These are phyloP conservation scores for Lutraria lutraria DNA, from an alignment of 2,888 invertebrate species.

Conservation along the genomic window DNA sequence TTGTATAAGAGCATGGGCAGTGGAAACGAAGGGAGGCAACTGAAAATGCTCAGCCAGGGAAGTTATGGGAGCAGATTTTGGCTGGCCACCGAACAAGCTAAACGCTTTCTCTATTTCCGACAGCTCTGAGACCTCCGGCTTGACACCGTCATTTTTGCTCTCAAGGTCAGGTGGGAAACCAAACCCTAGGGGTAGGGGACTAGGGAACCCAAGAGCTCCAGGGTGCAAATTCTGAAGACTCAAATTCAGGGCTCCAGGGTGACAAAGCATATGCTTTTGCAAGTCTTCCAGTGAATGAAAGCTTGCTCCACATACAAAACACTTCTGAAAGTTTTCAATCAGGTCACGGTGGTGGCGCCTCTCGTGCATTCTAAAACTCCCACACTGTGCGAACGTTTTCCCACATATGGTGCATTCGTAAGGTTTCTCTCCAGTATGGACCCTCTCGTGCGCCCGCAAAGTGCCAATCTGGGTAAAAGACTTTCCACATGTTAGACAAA, in stretches of 20 bases:
- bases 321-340: constrained; percentile 76
- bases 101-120: constrained; percentile 67
- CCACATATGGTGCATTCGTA: constrained; percentile 81
- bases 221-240: constrained; percentile 61
- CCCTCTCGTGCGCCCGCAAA: constrained; percentile 82
- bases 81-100: constrained; percentile 54
- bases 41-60: constrained; percentile 69
- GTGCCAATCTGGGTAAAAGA: constrained; percentile 84
- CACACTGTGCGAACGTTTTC: constrained; percentile 83
- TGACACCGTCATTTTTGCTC: constrained; percentile 52
- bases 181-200: constrained; percentile 63
- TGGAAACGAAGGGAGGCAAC: constrained; percentile 78
- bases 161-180: constrained; percentile 58
- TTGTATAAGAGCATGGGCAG: constrained; percentile 68
- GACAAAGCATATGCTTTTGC: constrained; percentile 81
- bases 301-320: constrained; percentile 80
- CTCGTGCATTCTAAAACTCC: constrained; percentile 84
- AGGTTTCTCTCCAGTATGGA: constrained; percentile 83
- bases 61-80: constrained; percentile 58
- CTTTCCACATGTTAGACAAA: constrained; percentile 79
- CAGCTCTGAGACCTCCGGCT: constrained; percentile 60
- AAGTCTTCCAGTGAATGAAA: constrained; percentile 80
- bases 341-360: constrained; percentile 81
- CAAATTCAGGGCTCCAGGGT: constrained; percentile 72
- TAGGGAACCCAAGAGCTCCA: constrained; percentile 61